Base-by-base conservation (phyloP, 2,888 invertebrate genomes). In the Malthinus seriepunctatus region DNA sequence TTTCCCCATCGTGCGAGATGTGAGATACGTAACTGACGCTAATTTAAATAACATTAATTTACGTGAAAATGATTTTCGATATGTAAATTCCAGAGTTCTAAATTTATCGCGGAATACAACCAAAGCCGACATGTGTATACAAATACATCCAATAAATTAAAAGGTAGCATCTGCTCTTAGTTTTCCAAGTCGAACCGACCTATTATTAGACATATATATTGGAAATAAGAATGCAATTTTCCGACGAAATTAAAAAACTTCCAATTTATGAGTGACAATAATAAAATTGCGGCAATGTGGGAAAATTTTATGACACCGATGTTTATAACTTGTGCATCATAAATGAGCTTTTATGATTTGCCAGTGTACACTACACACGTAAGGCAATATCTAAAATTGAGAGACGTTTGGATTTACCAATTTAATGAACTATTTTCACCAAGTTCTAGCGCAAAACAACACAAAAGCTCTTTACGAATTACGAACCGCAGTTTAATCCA, bases 331-430 rank as follows among this genome's bases (percentile, higher is more conserved):
- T n/a, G 47, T 51, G 46, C 54, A 47, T 34, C 48, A 51, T 57
- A 52, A 57, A 57, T 57, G 57, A 57, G 46, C 15, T 52, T 57
- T 57, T 57, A 52, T 57, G 57, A 57, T 57, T 42, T 57, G 56
- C 48, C 39, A 32, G 33, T 39, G 32, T 39, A 35, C 37, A 23
- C 39, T 12, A n/a, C 39, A 42, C 14, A 15, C 5, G 5, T n/a
- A n/a, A n/a, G 31, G 15, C 38, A 23, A 15, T 47, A 46, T 48
- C 38, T 23, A 5, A 23, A 23, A 23, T 23, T 3, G 23, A 23
- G 23, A 23, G 23, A 32, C 33, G 39, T 47, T 35, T 47, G 54
- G 54, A 54, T 54, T 54, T 54, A 38, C 39, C 46, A 46, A 37
- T 38, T 35, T 37, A 33, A 54, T 48, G 47, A 48, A 54, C 31